Evolutionary conservation across 2,113 vertebrate genomes (phyloP), one percentile per base, ranked within the genome.

Genomic region (Oncorhynchus gorbuscha): DNA sequence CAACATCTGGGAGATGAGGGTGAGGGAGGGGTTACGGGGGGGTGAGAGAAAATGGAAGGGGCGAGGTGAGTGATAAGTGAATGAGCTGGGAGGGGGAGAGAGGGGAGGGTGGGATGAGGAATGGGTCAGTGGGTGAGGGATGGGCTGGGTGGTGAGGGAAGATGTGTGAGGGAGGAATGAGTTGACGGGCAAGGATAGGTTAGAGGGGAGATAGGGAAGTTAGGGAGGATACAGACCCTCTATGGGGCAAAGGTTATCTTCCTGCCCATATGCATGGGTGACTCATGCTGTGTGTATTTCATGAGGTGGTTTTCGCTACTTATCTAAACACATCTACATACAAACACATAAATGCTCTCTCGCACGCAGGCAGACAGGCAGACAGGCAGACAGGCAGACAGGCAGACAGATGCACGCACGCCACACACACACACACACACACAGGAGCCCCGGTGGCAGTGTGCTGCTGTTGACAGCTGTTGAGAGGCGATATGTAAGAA

Each of bases 61-160:
- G 77, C 74, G 68, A 79, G 66, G 13, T n/a, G 62, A 72, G 66
- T 75, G 81, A 84, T 78, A 69, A 73, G 74, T 64, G 45, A 73
- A 71, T 49, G 55, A 18, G 68, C 5, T 14, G 20, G 3, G 18
- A 39, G 35, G 68, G 7, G 32, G 32, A 12, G 68, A n/a, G 18
- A 48, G 24, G 64, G 4, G 22, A 66, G 64, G 12, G 64, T 28
- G 24, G 20, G 67, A 45, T 20, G 28, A 39, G 67, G 32, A 28
- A 14, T n/a, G 30, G 20, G 65, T 28, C 18, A 69, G 67, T 12
- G 39, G 69, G 39, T 45, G 20, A 48, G 32, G 28, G 16, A 30
- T 14, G 64, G 64, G 8, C 2, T 24, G 26, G 64, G 26, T 45
- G 39, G 39, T 45, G 39, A 45, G 64, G 12, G 26, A 24, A 13